Conservation (phyloP, 1,140 invertebrate species). For the Cryptotermes secundus region DNA sequence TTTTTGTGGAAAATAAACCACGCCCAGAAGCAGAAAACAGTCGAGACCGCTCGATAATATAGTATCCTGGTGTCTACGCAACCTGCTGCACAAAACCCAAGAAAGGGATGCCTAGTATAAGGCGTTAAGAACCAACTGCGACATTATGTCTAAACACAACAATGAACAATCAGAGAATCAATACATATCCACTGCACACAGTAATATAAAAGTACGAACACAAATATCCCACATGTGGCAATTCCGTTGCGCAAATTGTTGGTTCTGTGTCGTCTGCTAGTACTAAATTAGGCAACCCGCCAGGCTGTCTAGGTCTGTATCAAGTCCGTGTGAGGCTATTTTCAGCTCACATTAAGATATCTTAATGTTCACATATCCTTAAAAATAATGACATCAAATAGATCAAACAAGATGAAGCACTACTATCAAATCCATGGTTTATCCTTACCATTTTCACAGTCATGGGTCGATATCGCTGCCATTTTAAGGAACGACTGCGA, state of each 20-base stretch:
- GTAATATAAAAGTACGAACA: neutral
- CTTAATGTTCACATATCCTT: neutral
- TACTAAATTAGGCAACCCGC: neutral
- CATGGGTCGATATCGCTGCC: conserved; percentile 27
- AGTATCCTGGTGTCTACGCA: conserved; percentile 22
- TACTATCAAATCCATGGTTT: neutral
- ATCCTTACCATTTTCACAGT: conserved; percentile 27
- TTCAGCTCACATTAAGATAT: neutral
- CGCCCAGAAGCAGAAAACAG: conserved; percentile 22
- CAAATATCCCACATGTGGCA: neutral
- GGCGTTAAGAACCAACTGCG: neutral
- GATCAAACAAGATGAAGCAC: neutral
- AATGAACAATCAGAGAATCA: neutral
- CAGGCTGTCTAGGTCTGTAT: neutral
- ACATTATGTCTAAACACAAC: neutral
- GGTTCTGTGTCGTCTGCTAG: neutral
- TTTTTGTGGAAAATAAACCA: neutral
- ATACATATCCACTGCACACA: conserved; percentile 2
- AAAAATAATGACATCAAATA: neutral
- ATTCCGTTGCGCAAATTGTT: neutral
- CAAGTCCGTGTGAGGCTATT: neutral
- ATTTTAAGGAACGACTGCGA: conserved; percentile 28
- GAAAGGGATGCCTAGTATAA: conserved; percentile 8
- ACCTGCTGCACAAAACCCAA: conserved; percentile 10
- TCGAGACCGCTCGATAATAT: conserved; percentile 25